These are phyloP conservation scores for Otolemur crassicaudatus DNA, from an alignment of 2,797 vertebrate species.

Conservation along the genomic window DNA sequence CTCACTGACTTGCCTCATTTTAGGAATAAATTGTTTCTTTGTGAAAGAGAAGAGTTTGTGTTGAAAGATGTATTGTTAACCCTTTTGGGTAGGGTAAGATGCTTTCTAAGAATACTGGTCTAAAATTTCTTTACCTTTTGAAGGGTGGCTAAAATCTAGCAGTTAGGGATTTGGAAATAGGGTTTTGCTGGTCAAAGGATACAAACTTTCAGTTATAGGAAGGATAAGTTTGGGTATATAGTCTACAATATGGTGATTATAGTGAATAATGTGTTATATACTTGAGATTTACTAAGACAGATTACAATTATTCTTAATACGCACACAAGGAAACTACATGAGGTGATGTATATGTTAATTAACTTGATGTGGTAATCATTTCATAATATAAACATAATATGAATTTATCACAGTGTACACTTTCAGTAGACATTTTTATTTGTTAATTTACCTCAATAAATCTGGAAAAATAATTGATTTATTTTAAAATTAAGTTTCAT, in stretches of 20 bases:
- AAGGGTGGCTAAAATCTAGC: not conserved
- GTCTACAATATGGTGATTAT: not conserved
- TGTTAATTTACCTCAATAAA: not conserved
- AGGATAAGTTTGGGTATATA: not conserved
- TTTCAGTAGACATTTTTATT: not conserved
- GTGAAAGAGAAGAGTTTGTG: slow-evolving; percentile 62
- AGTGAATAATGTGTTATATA: not conserved
- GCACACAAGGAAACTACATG: not conserved
- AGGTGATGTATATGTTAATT: not conserved
- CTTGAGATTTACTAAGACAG: not conserved
- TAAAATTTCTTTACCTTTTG: not conserved
- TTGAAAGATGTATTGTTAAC: slow-evolving; percentile 61
- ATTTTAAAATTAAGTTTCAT: not conserved
- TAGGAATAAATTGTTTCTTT: slow-evolving; percentile 67
- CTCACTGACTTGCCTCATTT: slow-evolving; percentile 68
- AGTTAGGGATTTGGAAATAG: not conserved
- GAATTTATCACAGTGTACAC: not conserved
- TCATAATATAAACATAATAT: not conserved
- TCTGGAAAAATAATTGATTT: not conserved
- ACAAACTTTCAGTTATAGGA: not conserved
- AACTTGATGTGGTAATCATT: not conserved
- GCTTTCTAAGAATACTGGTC: not conserved
- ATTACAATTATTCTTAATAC: not conserved
- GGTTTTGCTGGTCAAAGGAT: not conserved
- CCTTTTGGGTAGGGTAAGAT: slow-evolving; percentile 28